Percentiles rank a stretch among this genome's conserved stretches.
Conservation (phyloP, 2,888 invertebrate genomes). For the Drosophila vallismaia region DNA sequence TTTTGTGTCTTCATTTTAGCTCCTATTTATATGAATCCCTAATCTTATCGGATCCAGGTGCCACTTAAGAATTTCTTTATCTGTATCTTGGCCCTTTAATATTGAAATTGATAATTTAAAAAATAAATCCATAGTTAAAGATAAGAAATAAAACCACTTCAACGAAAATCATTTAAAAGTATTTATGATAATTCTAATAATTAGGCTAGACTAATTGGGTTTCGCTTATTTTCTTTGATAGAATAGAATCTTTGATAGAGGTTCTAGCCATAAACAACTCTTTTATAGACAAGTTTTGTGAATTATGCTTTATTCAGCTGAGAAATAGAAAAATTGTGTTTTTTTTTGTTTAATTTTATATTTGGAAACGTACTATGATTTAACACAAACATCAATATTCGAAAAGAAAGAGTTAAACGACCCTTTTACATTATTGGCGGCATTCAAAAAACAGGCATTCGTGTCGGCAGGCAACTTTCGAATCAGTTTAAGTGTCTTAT, state of each 20-base stretch:
- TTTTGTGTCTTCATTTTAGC: neutral
- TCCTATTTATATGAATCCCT: neutral
- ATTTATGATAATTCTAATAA: neutral
- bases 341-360: neutral
- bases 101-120: neutral
- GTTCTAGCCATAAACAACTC: neutral
- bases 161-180: neutral
- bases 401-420: constrained; percentile 49
- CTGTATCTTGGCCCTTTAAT: neutral
- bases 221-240: neutral
- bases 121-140: neutral
- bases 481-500: constrained; percentile 50
- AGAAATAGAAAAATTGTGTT: too few species aligned
- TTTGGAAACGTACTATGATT: neutral
- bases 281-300: too few species aligned
- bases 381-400: constrained; percentile 41
- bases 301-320: too few species aligned
- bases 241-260: neutral
- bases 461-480: constrained; percentile 54
- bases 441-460: constrained; percentile 47
- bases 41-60: neutral
- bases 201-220: neutral
- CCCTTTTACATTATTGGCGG: constrained; percentile 41
- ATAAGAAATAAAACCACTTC: too few species aligned
- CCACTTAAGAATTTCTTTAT: neutral